Percentiles rank a stretch among this genome's conserved stretches.
Evolutionary conservation across 2,797 vertebrate species (phyloP).

Genomic region (Lagodon rhomboides): DNA sequence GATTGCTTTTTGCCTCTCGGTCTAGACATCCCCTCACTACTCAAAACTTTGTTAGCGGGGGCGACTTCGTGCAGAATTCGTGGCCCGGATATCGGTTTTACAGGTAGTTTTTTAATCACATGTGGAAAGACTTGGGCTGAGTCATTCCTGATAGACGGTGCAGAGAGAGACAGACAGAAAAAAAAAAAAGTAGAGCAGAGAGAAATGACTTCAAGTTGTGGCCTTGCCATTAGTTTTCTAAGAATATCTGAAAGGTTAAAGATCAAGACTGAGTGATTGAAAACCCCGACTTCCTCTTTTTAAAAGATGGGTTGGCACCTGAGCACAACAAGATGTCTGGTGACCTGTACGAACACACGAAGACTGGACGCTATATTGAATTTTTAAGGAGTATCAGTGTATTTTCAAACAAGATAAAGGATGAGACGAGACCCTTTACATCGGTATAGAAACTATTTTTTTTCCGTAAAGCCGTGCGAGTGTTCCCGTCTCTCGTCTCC

Average conservation of each 20-base stretch:
- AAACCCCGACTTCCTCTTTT: conserved; percentile 76
- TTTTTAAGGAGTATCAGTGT: no score
- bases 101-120: conserved; percentile 14
- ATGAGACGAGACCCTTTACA: no score
- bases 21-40: conserved; percentile 44
- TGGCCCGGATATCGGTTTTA: background rate
- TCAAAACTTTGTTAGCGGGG: conserved; percentile 11
- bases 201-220: conserved; percentile 79
- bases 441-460: no score
- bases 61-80: background rate
- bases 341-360: background rate
- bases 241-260: conserved; percentile 75
- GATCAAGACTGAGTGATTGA: conserved; percentile 63
- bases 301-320: conserved; percentile 38
- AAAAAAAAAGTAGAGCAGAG: background rate
- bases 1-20: conserved; percentile 41
- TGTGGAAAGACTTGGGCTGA: conserved; percentile 4
- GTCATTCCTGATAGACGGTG: conserved; percentile 12
- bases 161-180: conserved; percentile 22
- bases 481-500: no score
- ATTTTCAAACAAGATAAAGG: no score
- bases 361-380: no score
- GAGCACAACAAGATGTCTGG: background rate
- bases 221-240: conserved; percentile 65
- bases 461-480: no score